Evolutionary conservation across 2,888 invertebrate species (phyloP).

Genomic region (Schizaphis graminum): DNA sequence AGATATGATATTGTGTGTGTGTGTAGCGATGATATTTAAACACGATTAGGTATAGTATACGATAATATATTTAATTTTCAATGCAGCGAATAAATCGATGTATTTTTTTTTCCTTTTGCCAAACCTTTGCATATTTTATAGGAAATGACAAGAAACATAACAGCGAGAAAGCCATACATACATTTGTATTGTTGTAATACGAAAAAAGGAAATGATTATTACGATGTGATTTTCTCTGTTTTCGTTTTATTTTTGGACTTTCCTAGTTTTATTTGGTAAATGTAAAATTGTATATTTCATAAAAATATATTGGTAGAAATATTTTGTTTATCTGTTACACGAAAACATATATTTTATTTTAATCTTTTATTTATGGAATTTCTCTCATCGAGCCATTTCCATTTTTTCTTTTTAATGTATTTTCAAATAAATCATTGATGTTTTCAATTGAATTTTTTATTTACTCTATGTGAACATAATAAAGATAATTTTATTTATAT

Average conservation of each 20-base stretch:
- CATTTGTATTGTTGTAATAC: background rate
- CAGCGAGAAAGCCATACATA: background rate
- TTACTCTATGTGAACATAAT: background rate
- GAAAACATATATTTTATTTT: background rate
- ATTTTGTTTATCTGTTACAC: background rate
- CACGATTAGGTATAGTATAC: background rate
- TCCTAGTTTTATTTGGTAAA: background rate
- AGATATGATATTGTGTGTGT: background rate
- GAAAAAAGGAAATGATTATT: background rate
- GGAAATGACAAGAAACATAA: background rate
- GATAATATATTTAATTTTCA: background rate
- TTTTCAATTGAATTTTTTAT: background rate
- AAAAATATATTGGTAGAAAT: background rate
- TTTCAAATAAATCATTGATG: background rate
- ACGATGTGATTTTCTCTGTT: background rate
- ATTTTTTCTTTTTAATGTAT: too few relatives aligned
- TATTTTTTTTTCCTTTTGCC: background rate
- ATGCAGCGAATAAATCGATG: background rate
- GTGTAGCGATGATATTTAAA: background rate
- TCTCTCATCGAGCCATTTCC: background rate
- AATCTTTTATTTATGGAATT: background rate
- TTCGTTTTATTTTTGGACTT: background rate
- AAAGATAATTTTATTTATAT: background rate
- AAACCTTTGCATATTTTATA: background rate
- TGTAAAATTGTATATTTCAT: background rate